Evolutionary conservation across 2,113 vertebrate species (phyloP), one percentile per base, ranked within the genome.

Genomic region (Gallinago undulata): DNA sequence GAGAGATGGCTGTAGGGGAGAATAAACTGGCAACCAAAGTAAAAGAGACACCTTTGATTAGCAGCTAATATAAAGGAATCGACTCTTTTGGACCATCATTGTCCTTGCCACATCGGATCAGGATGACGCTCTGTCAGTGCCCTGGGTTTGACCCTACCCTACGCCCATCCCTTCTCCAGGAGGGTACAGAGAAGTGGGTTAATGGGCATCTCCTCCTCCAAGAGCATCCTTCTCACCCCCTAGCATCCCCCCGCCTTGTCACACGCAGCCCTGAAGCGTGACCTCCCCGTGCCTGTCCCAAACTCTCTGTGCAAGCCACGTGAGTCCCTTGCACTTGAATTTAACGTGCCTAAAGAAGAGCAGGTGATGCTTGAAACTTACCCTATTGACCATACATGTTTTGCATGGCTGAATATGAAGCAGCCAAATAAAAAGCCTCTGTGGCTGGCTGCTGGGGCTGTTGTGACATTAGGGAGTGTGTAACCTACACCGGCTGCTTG

Each of bases 1-100:
- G 69, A 91, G 72, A 80, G 62, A n/a, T 21, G 37, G 85, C 82
- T 73, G 63, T 21, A 83, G 88, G 84, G 84, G 67, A 90, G 60
- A 93, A 95, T 59, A 81, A 95, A 78, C 70, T 78, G 82, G 59
- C 89, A 84, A 90, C 57, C 11, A 48, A 75, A 93, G 73, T 81
- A 70, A 72, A 93, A 95, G 64, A 90, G 86, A 78, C 66, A 87
- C n/a, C 48, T 95, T 84, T 92, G 87, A 84, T 95, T 78, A 95
- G 35, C 43, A 78, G 48, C 51, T 95, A 89, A 95, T 87, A 76
- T 81, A 84, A 75, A 84, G 90, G 72, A 94, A 95, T 94, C 0
- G 17, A 45, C 84, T 95, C 66, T 84, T 84, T 79, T 73, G 89
- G 89, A 84, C 93, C 62, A 66, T 86, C 90, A 92, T 47, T 37